phyloP scores from a whole-genome alignment of 2,797 vertebrate species.

The Tympanoctomys barrerae region DNA sequence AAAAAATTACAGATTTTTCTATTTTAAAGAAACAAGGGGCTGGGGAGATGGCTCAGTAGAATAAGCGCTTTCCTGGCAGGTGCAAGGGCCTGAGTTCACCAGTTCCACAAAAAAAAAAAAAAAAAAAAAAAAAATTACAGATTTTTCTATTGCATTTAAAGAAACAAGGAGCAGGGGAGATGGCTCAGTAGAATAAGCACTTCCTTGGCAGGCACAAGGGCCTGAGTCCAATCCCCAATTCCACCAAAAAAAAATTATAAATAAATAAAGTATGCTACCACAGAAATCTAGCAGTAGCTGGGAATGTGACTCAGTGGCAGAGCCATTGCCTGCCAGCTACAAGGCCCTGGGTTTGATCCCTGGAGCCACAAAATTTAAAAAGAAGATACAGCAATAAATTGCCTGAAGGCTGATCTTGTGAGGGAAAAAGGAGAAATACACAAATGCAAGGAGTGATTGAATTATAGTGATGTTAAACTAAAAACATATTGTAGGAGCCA shows the following conservation, averaged over 20 bases:
- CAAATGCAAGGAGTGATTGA: neutral
- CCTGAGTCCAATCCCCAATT: too few species aligned
- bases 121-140: neutral
- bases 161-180: too few species aligned
- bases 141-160: slow-evolving; percentile 2
- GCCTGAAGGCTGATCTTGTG: neutral
- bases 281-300: neutral
- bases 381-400: neutral
- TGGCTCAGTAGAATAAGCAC: too few species aligned
- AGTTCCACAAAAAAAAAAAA: too few species aligned
- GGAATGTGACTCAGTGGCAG: neutral
- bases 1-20: neutral
- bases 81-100: too few species aligned
- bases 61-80: too few species aligned
- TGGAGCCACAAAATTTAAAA: neutral
- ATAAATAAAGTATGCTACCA: neutral
- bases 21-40: too few species aligned
- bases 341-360: neutral
- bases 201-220: too few species aligned
- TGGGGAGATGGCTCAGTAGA: too few species aligned
- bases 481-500: neutral
- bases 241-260: too few species aligned
- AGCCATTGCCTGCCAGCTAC: neutral
- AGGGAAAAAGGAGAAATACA: neutral
- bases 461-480: neutral